phyloP scores from a whole-genome alignment of 2,113 vertebrate genomes.

The Axis porcinus region DNA sequence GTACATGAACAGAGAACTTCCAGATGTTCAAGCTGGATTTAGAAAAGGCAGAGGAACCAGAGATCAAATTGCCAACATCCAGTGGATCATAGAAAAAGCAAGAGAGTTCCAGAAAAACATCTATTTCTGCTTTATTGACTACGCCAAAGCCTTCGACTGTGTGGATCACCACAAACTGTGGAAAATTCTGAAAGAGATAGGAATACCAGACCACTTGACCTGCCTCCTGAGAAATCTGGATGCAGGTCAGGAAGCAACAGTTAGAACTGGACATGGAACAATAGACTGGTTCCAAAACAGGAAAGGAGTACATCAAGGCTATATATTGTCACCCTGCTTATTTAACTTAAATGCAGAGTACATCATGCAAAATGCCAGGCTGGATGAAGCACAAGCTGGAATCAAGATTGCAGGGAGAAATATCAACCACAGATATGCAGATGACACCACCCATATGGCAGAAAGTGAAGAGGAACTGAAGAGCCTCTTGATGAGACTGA shows the following conservation, averaged over 20 bases:
- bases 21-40: not conserved
- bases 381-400: not conserved
- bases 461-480: not conserved
- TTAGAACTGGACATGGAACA: not conserved
- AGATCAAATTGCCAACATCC: not conserved
- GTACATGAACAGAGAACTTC: not conserved
- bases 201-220: not conserved
- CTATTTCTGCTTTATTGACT: not conserved
- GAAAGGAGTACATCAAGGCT: not conserved
- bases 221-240: not conserved
- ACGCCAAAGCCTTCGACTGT: not conserved
- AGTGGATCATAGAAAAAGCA: not conserved
- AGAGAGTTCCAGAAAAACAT: not conserved
- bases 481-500: not conserved
- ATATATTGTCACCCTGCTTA: not conserved
- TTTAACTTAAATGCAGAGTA: not conserved
- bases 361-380: accelerated
- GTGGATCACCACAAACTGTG: not conserved
- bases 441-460: not conserved
- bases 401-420: not conserved
- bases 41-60: not conserved
- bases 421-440: not conserved
- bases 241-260: not conserved
- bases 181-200: not conserved
- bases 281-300: not conserved